Base-by-base conservation (phyloP, 64 coral and sea anemone species). In the Dendronephthya gigantea region DNA sequence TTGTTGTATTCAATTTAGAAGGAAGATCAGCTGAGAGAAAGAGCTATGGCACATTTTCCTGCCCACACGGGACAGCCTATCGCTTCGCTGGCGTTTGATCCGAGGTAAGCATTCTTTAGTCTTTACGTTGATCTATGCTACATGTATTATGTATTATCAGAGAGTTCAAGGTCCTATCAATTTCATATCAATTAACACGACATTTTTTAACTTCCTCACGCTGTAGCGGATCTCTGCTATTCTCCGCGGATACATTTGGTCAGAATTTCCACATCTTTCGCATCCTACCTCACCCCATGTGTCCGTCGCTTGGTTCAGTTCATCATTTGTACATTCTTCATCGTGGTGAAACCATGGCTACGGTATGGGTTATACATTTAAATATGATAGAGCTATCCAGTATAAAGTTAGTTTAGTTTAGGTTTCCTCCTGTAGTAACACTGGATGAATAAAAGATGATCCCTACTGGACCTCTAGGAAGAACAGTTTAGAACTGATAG, bases 311-410 rank as follows among this genome's bases (percentile, higher is more conserved):
- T 23, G 90, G 91, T 15, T 87, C 94, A 33, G 89, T 97, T 49
- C 94, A 97, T 85, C 94, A 97, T 40, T 82, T 93, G n/a, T 97
- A 97, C 56, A 97, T 92, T 5, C 81, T 97, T 50, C 94, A 97
- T 84, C 90, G 94, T 83, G 94, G 94, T 7, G 89, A 97, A 37
- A 97, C 94, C 19, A 91, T 92, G 66, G 94, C 94, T 13, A 97
- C 94, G 23, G 94, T 97, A 84, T 89, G 94, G 91, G 12, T 84
- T 9, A 28, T 27, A 14, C 27, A 0, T 58, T 28, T n/a, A 4
- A 39, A 22, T 28, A 25, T 19, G 14, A 23, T 4, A 59, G 76
- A 39, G 14, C 41, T 38, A 36, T 14, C 23, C 55, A 1, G 12
- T 23, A 5, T 14, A 16, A 2, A 8, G 33, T 84, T 50, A 35